Evolutionary conservation across 2,113 vertebrate species (phyloP).

Genomic region (Grammomys dolichurus): DNA sequence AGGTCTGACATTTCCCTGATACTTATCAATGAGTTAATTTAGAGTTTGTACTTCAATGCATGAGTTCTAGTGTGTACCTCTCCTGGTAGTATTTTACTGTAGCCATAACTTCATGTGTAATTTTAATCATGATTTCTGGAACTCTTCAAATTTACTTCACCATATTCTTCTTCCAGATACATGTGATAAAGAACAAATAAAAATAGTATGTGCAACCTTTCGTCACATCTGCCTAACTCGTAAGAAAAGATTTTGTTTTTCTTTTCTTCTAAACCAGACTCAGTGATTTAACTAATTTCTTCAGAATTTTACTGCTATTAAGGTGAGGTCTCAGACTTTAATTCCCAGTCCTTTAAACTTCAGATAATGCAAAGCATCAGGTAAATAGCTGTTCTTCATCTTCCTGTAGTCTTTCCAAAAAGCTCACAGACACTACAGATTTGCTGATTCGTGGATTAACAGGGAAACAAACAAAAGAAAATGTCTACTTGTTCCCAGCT

Average conservation of each 20-base stretch:
- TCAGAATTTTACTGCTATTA: background rate
- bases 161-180: background rate
- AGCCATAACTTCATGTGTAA: background rate
- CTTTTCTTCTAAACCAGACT: conserved; percentile 12
- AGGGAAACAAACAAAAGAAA: background rate
- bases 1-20: background rate
- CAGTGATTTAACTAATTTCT: background rate
- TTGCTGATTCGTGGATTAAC: background rate
- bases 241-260: background rate
- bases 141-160: background rate
- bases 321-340: background rate
- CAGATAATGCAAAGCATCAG: background rate
- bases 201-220: background rate
- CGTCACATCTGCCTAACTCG: background rate
- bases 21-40: background rate
- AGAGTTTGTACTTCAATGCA: background rate
- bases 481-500: background rate
- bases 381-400: background rate
- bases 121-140: background rate
- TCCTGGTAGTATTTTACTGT: background rate
- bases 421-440: background rate
- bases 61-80: background rate
- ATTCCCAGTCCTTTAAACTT: background rate
- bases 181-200: background rate
- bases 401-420: background rate